phyloP scores from a whole-genome alignment of 1,140 invertebrate genomes.

The Vollenhovia emeryi region DNA sequence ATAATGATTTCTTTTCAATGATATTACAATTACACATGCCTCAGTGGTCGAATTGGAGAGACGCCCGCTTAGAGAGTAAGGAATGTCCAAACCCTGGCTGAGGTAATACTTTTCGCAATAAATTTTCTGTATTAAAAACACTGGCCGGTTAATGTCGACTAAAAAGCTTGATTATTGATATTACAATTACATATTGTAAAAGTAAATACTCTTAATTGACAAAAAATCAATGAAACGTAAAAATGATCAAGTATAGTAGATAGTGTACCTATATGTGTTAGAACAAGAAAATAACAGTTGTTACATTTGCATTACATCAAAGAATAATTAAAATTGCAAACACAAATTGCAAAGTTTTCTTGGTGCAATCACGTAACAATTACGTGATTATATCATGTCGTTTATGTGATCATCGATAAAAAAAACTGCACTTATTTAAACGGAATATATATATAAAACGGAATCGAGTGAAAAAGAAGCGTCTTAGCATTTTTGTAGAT shows the following conservation, averaged over 20 bases:
- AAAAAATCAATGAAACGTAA: not conserved
- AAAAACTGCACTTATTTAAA: not conserved
- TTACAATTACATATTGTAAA: not conserved
- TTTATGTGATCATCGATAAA: not conserved
- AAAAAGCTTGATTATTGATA: too few species aligned
- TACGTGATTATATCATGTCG: not conserved
- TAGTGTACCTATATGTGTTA: too few species aligned
- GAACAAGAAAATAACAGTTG: not conserved
- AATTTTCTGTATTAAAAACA: too few species aligned
- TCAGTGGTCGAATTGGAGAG: too few species aligned
- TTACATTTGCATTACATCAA: not conserved
- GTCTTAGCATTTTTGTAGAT: conserved; percentile 16
- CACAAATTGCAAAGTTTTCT: not conserved
- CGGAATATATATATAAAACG: not conserved
- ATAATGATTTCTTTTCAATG: not conserved
- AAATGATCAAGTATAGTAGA: not conserved
- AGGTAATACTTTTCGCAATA: too few species aligned
- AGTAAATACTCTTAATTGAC: not conserved
- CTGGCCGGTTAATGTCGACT: too few species aligned
- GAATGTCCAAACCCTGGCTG: too few species aligned
- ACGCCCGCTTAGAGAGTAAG: too few species aligned
- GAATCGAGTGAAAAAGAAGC: not conserved
- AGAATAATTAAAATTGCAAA: conserved; percentile 8
- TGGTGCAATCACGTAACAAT: not conserved
- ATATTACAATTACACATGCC: not conserved